phyloP scores from a whole-genome alignment of 2,797 vertebrate genomes.

The Enteromius viviparus region DNA sequence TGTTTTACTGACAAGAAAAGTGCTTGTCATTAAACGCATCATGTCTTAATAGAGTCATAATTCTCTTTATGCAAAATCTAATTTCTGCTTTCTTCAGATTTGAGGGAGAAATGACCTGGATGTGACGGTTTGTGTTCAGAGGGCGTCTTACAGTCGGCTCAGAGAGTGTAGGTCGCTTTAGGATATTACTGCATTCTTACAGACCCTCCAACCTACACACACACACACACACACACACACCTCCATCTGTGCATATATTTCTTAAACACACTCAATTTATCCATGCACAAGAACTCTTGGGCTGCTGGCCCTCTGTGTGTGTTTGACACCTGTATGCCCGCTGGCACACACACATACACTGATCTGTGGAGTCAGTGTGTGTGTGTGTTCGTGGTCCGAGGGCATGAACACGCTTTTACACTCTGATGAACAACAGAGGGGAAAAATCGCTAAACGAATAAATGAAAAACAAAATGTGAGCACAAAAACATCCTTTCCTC shows the following conservation, averaged over 20 bases:
- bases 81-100: not conserved
- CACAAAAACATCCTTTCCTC: not conserved
- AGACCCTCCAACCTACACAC: not conserved
- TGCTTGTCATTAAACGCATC: not conserved
- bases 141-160: slow-evolving; percentile 57
- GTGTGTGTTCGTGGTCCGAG: slow-evolving; percentile 54
- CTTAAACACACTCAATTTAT: slow-evolving; percentile 57
- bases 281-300: slow-evolving; percentile 69
- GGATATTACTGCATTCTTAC: slow-evolving; percentile 61
- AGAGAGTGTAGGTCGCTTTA: slow-evolving; percentile 53
- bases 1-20: not conserved
- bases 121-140: not conserved
- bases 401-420: slow-evolving; percentile 67
- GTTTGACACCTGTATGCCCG: slow-evolving; percentile 76
- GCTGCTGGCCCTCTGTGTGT: slow-evolving; percentile 52
- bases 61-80: not conserved
- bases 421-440: slow-evolving; percentile 55
- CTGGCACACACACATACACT: slow-evolving; percentile 70
- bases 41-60: not conserved
- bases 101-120: not conserved
- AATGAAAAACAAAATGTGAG: slow-evolving; percentile 47
- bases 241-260: slow-evolving; percentile 59
- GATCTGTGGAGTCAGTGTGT: slow-evolving; percentile 61
- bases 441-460: slow-evolving; percentile 54
- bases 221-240: not conserved